Percentiles rank a stretch among this genome's conserved stretches.
Evolutionary conservation across 2,113 vertebrate genomes (phyloP).

Genomic region (Pao palembangensis): DNA sequence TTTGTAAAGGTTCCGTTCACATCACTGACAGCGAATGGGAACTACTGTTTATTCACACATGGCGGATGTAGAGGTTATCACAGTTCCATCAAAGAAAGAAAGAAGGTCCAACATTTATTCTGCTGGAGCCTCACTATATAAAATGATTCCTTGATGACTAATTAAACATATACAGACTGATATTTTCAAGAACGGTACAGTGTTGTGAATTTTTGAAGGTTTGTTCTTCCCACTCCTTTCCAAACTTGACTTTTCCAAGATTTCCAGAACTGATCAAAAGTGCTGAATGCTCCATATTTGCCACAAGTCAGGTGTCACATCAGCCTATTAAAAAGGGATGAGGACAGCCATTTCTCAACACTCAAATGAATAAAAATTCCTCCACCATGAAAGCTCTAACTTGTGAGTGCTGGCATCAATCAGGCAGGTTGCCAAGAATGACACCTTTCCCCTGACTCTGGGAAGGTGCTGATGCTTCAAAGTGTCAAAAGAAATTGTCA

Average conservation of each 20-base stretch:
- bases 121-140: conserved; percentile 39
- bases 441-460: conserved; percentile 45
- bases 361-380: no score
- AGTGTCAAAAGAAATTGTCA: conserved; percentile 67
- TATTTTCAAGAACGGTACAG: no score
- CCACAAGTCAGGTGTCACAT: conserved; percentile 16
- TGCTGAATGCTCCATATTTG: conserved; percentile 17
- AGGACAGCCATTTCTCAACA: conserved; percentile 10
- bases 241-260: conserved; percentile 20
- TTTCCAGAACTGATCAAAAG: conserved; percentile 20
- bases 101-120: neutral
- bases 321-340: conserved; percentile 4
- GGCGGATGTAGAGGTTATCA: no score
- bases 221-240: conserved; percentile 23
- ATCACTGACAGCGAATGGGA: no score
- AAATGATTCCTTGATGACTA: conserved; percentile 53
- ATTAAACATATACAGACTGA: conserved; percentile 37
- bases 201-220: conserved; percentile 38
- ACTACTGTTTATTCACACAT: no score
- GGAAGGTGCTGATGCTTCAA: conserved; percentile 74
- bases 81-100: no score
- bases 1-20: no score
- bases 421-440: conserved; percentile 52
- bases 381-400: conserved; percentile 12
- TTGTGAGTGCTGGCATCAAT: conserved; percentile 47